These are phyloP conservation scores for Stictonetta naevosa DNA, from an alignment of 2,113 vertebrate species.

Conservation along the genomic window DNA sequence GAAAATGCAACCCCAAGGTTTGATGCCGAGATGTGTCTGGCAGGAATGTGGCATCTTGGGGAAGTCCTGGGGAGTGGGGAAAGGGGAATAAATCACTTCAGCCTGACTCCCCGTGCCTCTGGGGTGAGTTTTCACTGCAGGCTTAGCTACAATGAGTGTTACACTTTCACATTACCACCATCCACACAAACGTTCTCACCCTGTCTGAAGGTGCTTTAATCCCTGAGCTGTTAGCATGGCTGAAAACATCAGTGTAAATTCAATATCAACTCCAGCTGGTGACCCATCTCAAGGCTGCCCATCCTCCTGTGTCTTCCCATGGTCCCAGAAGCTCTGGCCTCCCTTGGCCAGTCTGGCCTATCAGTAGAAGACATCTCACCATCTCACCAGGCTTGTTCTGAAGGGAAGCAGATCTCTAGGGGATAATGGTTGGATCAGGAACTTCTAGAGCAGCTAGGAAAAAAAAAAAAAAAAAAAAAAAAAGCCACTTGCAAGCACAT, in stretches of 20 bases:
- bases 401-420: not conserved
- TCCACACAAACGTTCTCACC: rapidly evolving
- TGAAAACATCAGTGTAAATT: not conserved
- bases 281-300: not conserved
- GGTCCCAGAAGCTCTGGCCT: not conserved
- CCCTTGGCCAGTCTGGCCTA: not conserved
- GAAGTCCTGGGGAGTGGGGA: not conserved
- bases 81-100: not conserved
- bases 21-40: not conserved
- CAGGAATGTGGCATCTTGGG: rapidly evolving
- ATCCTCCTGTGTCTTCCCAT: not conserved
- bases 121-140: not conserved
- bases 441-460: not conserved
- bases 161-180: not conserved
- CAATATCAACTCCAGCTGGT: not conserved
- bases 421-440: not conserved
- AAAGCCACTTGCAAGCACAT: not conserved
- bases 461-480: not conserved
- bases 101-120: not conserved
- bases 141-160: not conserved
- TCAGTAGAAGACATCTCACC: not conserved
- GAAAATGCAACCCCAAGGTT: conserved; percentile 8
- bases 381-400: not conserved
- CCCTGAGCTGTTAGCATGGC: not conserved
- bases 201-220: not conserved